Conservation (phyloP, 2,797 vertebrate species). For the Leptatherina wallacei region DNA sequence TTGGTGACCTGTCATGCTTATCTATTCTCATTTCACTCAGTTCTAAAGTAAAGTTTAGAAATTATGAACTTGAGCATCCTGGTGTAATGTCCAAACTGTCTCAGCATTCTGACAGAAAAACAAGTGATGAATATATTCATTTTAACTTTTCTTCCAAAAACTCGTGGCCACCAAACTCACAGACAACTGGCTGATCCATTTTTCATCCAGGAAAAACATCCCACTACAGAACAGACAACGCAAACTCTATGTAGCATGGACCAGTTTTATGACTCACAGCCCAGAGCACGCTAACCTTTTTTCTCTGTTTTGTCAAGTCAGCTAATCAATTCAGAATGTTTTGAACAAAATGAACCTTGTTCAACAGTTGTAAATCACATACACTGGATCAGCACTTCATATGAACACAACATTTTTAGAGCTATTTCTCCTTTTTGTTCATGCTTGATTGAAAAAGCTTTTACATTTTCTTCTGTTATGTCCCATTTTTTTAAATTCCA, state of each 20-base stretch:
- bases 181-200: background rate
- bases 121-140: slow-evolving; percentile 19
- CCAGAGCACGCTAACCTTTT: background rate
- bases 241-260: background rate
- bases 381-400: background rate
- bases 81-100: slow-evolving; percentile 13
- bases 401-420: background rate
- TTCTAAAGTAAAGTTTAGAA: slow-evolving; percentile 25
- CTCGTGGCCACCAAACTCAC: background rate
- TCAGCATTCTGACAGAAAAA: background rate
- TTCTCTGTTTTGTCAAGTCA: background rate
- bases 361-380: background rate
- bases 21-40: slow-evolving; percentile 46
- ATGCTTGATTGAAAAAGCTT: background rate
- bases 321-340: background rate
- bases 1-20: slow-evolving; percentile 11
- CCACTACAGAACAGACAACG: background rate
- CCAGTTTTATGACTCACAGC: background rate
- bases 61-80: background rate
- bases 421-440: background rate
- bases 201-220: slow-evolving; percentile 9
- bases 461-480: background rate
- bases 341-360: background rate
- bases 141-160: slow-evolving; percentile 10
- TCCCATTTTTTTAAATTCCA: background rate